Evolutionary conservation across 1,140 invertebrate species (phyloP), one percentile per base, ranked within the genome.

Genomic region (Nephotettix cincticeps): DNA sequence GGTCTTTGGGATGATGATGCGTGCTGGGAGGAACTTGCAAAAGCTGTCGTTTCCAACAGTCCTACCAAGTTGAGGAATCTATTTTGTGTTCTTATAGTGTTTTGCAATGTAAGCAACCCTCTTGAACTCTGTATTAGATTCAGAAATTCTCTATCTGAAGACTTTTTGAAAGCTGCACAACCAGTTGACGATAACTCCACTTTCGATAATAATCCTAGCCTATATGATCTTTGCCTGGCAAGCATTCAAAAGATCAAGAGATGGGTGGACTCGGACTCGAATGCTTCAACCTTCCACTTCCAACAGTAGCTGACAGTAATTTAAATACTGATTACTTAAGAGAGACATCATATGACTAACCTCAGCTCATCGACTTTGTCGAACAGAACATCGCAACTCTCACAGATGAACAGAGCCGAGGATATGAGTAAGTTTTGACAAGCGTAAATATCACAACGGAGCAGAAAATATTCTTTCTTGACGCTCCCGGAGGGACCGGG

Each of bases 381-480:
- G 14, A 4, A 36, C 32, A 36, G 32, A 36, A 36, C 4, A 6
- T 36, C 4, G 4, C 32, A 36, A 4, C 4, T 6, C 32, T 36
- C 32, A 36, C 32, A 36, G 32, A 36, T 4, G 32, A 36, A 6
- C 32, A 36, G 14, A 4, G 32, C 4, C 4, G 4, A 6, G 32
- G 4, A 6, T 36, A 36, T 36, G 32, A 36, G 4, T 14, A 14
- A 6, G 32, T 36, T 14, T 6, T 19, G 6, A 9, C 4, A 9
- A 23, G 23, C 2, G 19, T 27, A 17, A 9, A 27, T 2, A 63
- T 9, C 3, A 3, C 21, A 28, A 74, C 68, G 47, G 73, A 28
- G 71, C 73, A 70, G 77, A 76, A 29, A 72, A 76, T 9, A 77
- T 76, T 83, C 80, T 71, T 29, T 80, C 1, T 79, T 77, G 13